Percentiles rank a stretch among this genome's conserved stretches.
Conservation (phyloP, 1,140 invertebrate species). For the Andrena cerasifolii region DNA sequence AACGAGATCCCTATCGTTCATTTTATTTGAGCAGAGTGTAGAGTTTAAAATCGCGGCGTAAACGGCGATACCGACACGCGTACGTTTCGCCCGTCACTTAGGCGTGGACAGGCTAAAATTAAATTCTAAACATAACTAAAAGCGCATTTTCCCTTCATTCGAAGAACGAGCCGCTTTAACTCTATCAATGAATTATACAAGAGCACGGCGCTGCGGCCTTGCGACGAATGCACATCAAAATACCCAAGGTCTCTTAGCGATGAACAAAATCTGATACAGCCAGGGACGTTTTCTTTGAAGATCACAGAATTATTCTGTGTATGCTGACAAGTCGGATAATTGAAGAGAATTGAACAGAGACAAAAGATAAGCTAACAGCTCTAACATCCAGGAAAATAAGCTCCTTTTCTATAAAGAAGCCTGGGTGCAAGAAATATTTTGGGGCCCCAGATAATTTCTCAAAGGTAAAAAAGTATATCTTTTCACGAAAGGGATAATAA, state of each 20-base stretch:
- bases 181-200: constrained; percentile 32
- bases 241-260: constrained; percentile 20
- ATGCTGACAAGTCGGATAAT: too few relatives aligned
- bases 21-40: too few relatives aligned
- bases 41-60: background rate
- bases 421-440: too few relatives aligned
- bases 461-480: too few relatives aligned
- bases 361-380: too few relatives aligned
- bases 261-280: too few relatives aligned
- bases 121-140: constrained; percentile 31
- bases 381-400: too few relatives aligned
- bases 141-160: constrained; percentile 15
- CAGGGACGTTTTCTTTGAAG: background rate
- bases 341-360: too few relatives aligned
- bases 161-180: background rate
- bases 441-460: too few relatives aligned
- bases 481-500: too few relatives aligned
- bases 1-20: background rate
- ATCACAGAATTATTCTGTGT: background rate
- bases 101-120: constrained; percentile 31
- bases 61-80: background rate
- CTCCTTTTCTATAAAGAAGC: too few relatives aligned
- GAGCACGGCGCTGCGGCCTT: constrained; percentile 2
- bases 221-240: constrained; percentile 1
- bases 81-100: background rate